phyloP scores from a whole-genome alignment of 2,113 vertebrate species.

The Crypturellus undulatus region DNA sequence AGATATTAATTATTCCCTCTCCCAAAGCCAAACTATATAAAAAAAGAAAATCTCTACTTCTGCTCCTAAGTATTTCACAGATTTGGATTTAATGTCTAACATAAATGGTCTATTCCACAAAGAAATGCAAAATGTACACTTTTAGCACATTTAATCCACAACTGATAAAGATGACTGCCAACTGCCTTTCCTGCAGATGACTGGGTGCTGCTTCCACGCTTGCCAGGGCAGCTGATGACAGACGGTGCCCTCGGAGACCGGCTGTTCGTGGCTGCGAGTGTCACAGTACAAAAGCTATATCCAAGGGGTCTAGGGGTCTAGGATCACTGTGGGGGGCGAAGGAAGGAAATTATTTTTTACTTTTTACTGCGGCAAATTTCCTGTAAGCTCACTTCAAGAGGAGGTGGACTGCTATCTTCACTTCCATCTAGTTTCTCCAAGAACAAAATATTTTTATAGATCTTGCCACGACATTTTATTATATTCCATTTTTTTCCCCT shows the following conservation, averaged over 20 bases:
- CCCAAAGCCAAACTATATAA: too few species aligned
- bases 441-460: not conserved
- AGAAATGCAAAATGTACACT: not conserved
- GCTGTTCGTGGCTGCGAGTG: not conserved
- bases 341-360: not conserved
- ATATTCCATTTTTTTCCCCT: not conserved
- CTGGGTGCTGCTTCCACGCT: not conserved
- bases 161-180: not conserved
- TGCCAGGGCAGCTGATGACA: not conserved
- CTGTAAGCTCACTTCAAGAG: not conserved
- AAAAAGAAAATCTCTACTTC: not conserved
- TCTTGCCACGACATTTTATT: not conserved
- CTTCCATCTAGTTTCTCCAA: not conserved
- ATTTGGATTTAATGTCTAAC: accelerated
- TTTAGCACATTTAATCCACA: not conserved
- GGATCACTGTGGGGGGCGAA: not conserved
- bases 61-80: not conserved
- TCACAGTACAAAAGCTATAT: not conserved
- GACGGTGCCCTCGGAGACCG: accelerated
- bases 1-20: not conserved
- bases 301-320: accelerated
- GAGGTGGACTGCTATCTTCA: not conserved
- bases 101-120: not conserved
- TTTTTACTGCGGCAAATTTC: not conserved
- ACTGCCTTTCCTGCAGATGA: not conserved